phyloP scores from a whole-genome alignment of 2,888 invertebrate species.

The Ornithoptera priamus region DNA sequence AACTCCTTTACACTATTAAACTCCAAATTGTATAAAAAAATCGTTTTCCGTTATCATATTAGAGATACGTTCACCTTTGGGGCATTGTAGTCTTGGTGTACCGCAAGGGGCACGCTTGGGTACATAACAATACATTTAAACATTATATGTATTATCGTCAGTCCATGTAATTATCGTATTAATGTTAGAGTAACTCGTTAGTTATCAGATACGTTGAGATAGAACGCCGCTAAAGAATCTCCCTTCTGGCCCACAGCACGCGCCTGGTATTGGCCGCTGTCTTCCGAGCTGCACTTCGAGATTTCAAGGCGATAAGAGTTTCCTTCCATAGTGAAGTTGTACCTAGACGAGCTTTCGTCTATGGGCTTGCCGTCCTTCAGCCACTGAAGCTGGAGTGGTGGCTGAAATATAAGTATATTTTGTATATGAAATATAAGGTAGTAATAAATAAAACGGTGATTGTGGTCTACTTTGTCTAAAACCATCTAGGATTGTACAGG shows the following conservation, averaged over 20 bases:
- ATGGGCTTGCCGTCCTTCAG: conserved; percentile 95
- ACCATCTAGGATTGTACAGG: no score
- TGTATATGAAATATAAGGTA: no score
- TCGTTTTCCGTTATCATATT: conserved; percentile 52
- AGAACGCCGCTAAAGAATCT: conserved; percentile 91
- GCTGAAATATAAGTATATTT: conserved; percentile 45
- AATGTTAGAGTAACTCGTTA: conserved; percentile 40
- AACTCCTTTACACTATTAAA: conserved; percentile 67
- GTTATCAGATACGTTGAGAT: conserved; percentile 86
- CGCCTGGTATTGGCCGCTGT: conserved; percentile 93
- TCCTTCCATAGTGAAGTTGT: conserved; percentile 90
- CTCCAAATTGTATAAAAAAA: conserved; percentile 74
- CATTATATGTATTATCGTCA: conserved; percentile 47
- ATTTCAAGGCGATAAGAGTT: conserved; percentile 90
- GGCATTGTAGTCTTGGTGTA: conserved; percentile 38
- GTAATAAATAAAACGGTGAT: no score
- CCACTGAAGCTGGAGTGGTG: conserved; percentile 88
- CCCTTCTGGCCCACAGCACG: conserved; percentile 92
- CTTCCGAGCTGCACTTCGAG: conserved; percentile 85
- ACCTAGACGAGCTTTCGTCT: conserved; percentile 87
- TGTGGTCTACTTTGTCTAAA: no score
- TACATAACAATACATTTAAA: conserved; percentile 39
- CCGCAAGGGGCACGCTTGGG: conserved; percentile 52
- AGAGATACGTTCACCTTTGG: conserved; percentile 51
- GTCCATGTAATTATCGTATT: conserved; percentile 44